These are phyloP conservation scores for Drosophila triauraria DNA, from an alignment of 1,140 invertebrate genomes.

Conservation along the genomic window DNA sequence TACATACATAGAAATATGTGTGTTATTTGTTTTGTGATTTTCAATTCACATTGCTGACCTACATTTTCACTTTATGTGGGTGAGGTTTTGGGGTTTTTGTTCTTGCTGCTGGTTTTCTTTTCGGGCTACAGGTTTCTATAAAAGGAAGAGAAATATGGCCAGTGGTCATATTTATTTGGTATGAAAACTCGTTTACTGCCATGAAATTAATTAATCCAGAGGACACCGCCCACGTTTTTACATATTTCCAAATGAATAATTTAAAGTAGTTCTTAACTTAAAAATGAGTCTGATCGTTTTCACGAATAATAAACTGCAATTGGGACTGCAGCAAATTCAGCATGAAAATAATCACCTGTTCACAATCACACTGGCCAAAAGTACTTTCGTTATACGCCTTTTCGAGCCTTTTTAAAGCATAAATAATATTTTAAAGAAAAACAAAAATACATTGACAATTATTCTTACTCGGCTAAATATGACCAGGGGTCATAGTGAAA, in stretches of 20 bases:
- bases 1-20: neutral
- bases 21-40: conserved; percentile 63
- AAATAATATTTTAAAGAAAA: too few species aligned
- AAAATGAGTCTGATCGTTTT: conserved; percentile 15
- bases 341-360: conserved; percentile 8
- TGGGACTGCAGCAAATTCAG: conserved; percentile 2
- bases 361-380: neutral
- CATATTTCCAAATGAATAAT: conserved; percentile 36
- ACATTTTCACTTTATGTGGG: conserved; percentile 60
- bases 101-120: conserved; percentile 18
- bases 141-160: conserved; percentile 44
- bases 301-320: conserved; percentile 24
- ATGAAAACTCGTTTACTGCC: conserved; percentile 44
- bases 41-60: conserved; percentile 77
- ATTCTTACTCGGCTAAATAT: too few species aligned
- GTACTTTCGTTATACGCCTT: too few species aligned
- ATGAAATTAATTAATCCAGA: conserved; percentile 60
- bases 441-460: too few species aligned
- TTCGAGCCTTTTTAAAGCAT: too few species aligned
- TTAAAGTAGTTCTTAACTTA: conserved; percentile 15
- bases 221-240: conserved; percentile 26
- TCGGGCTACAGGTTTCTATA: conserved; percentile 44
- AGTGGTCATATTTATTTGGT: conserved; percentile 52
- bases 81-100: conserved; percentile 17
- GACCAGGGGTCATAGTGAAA: too few species aligned